Percentiles rank a stretch among this genome's conserved stretches.
These are phyloP conservation scores for Spinus olivaceus DNA, from an alignment of 2,797 vertebrate genomes.

Conservation along the genomic window DNA sequence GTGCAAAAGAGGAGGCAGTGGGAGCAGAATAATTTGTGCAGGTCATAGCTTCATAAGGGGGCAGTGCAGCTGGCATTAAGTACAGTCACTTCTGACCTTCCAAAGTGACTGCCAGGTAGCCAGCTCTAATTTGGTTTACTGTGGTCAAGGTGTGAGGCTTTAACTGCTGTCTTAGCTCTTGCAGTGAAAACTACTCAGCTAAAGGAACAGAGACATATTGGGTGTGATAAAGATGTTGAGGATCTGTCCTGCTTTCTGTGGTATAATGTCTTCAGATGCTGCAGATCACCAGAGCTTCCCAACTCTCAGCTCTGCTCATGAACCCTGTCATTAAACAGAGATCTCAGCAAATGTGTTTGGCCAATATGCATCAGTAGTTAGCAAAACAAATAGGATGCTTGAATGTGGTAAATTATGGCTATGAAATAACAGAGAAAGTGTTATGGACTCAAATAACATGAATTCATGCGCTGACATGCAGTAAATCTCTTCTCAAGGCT, in stretches of 20 bases:
- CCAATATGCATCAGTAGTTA: not conserved
- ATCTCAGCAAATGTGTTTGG: not conserved
- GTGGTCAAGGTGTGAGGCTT: not conserved
- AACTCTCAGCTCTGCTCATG: not conserved
- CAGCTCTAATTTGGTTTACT: not conserved
- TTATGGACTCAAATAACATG: not conserved
- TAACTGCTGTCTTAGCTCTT: not conserved
- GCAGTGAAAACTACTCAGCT: not conserved
- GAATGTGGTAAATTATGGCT: not conserved
- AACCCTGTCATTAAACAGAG: not conserved
- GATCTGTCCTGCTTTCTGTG: not conserved
- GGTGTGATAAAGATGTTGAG: not conserved
- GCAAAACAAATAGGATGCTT: slow-evolving; percentile 1
- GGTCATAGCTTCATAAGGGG: not conserved
- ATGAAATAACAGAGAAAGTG: not conserved
- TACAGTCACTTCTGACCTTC: not conserved
- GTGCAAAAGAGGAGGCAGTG: not conserved
- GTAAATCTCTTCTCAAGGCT: slow-evolving; percentile 12
- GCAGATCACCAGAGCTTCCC: not conserved
- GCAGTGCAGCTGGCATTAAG: not conserved
- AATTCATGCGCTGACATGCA: not conserved
- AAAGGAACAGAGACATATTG: not conserved
- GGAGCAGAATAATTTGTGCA: not conserved
- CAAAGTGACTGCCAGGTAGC: not conserved
- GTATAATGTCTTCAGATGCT: not conserved